These are phyloP conservation scores for Meles meles DNA, from an alignment of 2,113 vertebrate genomes.

Conservation along the genomic window DNA sequence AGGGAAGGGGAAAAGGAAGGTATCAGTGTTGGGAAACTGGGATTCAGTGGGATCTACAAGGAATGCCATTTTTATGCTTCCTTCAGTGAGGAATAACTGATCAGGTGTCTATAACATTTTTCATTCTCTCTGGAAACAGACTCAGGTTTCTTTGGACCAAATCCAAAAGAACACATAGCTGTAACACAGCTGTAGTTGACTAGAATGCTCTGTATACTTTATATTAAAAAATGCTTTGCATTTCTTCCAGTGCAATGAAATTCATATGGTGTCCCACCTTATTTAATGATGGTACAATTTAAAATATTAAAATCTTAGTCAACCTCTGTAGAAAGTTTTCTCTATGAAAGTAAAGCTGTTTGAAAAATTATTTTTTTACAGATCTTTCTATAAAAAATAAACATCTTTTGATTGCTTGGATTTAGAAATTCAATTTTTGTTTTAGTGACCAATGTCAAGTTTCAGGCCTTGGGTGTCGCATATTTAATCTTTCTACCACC, in stretches of 20 bases:
- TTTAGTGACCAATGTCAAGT: slow-evolving; percentile 75
- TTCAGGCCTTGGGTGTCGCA: slow-evolving; percentile 58
- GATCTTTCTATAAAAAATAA: slow-evolving; percentile 87
- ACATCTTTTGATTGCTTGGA: slow-evolving; percentile 83
- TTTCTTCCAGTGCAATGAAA: slow-evolving; percentile 88
- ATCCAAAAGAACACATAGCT: slow-evolving; percentile 89
- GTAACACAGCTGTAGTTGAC: slow-evolving; percentile 88
- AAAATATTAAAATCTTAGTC: slow-evolving; percentile 80
- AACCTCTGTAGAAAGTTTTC: slow-evolving; percentile 83
- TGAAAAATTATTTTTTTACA: slow-evolving; percentile 89
- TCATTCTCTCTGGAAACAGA: slow-evolving; percentile 86
- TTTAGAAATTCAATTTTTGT: slow-evolving; percentile 81
- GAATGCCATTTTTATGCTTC: slow-evolving; percentile 66
- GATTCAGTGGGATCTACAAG: slow-evolving; percentile 69
- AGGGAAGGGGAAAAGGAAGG: slow-evolving; percentile 54
- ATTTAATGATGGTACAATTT: slow-evolving; percentile 86
- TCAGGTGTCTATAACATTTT: slow-evolving; percentile 82
- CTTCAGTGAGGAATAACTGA: slow-evolving; percentile 76
- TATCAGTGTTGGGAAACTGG: slow-evolving; percentile 67
- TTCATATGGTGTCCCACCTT: slow-evolving; percentile 83
- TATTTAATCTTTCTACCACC: slow-evolving; percentile 57
- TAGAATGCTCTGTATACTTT: slow-evolving; percentile 86
- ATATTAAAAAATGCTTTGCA: slow-evolving; percentile 87
- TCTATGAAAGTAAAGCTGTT: slow-evolving; percentile 83
- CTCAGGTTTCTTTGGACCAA: slow-evolving; percentile 92